Percentiles rank a stretch among this genome's conserved stretches.
Conservation (phyloP, 2,797 vertebrate genomes). For the Notolabrus celidotus region DNA sequence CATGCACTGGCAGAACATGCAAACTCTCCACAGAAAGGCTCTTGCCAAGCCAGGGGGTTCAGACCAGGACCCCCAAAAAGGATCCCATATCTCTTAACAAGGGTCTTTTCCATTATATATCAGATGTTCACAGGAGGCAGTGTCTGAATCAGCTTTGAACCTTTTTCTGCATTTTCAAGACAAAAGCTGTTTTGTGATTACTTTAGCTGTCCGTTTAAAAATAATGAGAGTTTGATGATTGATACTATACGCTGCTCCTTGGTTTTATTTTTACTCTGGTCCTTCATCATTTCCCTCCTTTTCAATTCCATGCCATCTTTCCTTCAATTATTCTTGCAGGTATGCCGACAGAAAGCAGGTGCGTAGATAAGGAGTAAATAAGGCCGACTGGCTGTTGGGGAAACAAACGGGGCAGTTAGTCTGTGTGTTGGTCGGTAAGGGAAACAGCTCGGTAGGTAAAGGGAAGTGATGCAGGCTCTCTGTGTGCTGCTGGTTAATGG, state of each 20-base stretch:
- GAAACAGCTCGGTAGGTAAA: slow-evolving; percentile 45
- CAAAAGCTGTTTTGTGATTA: background rate
- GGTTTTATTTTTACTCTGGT: slow-evolving; percentile 17
- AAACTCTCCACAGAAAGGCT: too few species aligned
- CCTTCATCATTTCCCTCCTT: slow-evolving; percentile 34
- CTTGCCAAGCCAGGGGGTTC: too few species aligned
- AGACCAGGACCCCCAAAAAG: too few species aligned
- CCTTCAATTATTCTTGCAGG: slow-evolving; percentile 29
- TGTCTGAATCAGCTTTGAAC: too few species aligned
- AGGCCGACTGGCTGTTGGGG: slow-evolving; percentile 48
- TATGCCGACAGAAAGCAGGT: slow-evolving; percentile 42
- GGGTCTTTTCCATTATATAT: too few species aligned
- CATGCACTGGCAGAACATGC: too few species aligned
- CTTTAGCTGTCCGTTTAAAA: slow-evolving; percentile 15
- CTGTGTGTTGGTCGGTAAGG: slow-evolving; percentile 36
- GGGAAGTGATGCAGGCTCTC: slow-evolving; percentile 47
- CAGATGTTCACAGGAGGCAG: too few species aligned
- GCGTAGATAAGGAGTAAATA: slow-evolving; percentile 49
- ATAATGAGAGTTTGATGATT: too few species aligned
- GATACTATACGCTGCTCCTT: background rate
- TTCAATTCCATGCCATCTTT: slow-evolving; percentile 17
- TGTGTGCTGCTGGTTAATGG: slow-evolving; percentile 79
- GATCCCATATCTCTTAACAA: too few species aligned
- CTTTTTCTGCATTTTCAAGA: too few species aligned
- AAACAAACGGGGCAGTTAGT: slow-evolving; percentile 34